A percentile compares a stretch with the other conserved stretches of the same genome.
phyloP scores from a whole-genome alignment of 2,888 invertebrate species.

The Herminia tarsipennalis region DNA sequence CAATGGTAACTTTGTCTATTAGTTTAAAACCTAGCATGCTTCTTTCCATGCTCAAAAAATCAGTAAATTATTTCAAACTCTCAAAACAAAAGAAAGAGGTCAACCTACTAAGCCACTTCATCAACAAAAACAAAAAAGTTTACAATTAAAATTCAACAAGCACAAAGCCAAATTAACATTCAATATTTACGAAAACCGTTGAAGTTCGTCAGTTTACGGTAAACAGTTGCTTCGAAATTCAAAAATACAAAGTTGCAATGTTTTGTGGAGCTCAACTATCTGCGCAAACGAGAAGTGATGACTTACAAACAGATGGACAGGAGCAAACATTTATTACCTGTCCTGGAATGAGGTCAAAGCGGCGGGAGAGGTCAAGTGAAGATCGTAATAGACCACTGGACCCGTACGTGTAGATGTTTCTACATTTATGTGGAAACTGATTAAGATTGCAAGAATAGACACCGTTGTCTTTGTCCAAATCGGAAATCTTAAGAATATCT shows the following conservation, averaged over 20 bases:
- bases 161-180: slow-evolving; percentile 6
- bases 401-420: background rate
- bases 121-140: background rate
- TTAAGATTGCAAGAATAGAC: too few relatives aligned
- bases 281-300: slow-evolving; percentile 50
- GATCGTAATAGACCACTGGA: background rate
- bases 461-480: too few relatives aligned
- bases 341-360: slow-evolving; percentile 39
- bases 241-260: slow-evolving; percentile 30
- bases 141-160: background rate
- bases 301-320: slow-evolving; percentile 50
- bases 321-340: slow-evolving; percentile 52
- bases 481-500: too few relatives aligned
- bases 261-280: slow-evolving; percentile 31
- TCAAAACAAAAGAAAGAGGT: too few relatives aligned
- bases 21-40: too few relatives aligned
- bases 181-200: slow-evolving; percentile 8
- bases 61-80: too few relatives aligned
- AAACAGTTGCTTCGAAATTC: background rate
- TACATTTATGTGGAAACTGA: too few relatives aligned
- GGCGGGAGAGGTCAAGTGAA: slow-evolving; percentile 16
- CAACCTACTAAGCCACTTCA: background rate
- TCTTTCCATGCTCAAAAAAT: too few relatives aligned
- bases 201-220: background rate
- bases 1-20: too few relatives aligned